Base-by-base conservation (phyloP, 2,888 invertebrate species). In the Catocala nupta region DNA sequence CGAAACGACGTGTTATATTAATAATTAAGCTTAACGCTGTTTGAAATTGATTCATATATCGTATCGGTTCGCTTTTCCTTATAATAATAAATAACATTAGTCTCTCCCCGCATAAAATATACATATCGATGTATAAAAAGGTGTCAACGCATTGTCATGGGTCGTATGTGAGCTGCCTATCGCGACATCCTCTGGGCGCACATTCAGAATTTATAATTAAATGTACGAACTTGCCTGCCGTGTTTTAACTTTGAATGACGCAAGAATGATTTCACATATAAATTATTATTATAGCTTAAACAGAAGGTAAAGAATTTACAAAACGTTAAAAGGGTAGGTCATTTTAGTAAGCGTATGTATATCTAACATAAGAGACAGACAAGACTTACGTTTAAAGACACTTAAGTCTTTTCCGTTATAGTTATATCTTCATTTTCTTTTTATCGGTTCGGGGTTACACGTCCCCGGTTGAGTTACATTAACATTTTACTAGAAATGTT, bases 161-260 rank as follows among this genome's bases (percentile, higher is more conserved):
- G 50, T 49, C 9, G 42, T 53, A 57, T 64, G 58, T 12, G 54
- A 49, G 70, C 57, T 53, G 63, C 59, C 60, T 73, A 70, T 39
- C 36, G 56, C 60, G 56, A 61, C 67, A 59, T 67, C 68, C 70
- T 65, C 73, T 63, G 67, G 56, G 60, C 54, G 7, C 55, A 63
- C 73, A 70, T 73, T 72, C 62, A 61, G 70, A 73, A 70, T 73
- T 73, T 70, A 70, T 73, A 73, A 73, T 73, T 67, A 70, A 70
- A 73, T 65, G 64, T 59, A 63, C 67, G 62, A 65, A 65, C 59
- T 65, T 49, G 49, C 54, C 48, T 60, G 12, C 56, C 25, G 55
- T 58, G 63, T 60, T 59, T 11, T 63, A 70, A 63, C 62, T 66
- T 57, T 52, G 47, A 55, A 51, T 54, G 13, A 48, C 55, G 62